phyloP scores from a whole-genome alignment of 1,140 invertebrate genomes.

The Acyrthosiphon pisum region DNA sequence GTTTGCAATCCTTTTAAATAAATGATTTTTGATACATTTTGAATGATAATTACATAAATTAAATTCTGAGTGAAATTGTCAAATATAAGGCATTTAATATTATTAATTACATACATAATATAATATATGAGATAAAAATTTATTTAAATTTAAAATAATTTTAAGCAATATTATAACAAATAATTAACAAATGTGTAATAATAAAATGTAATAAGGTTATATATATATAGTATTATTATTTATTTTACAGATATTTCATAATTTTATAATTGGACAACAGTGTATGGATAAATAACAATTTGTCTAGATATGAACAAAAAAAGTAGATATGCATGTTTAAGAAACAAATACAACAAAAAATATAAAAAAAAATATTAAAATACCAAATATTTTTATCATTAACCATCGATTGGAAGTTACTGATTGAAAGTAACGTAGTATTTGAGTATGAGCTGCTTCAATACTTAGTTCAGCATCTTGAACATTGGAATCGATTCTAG shows the following conservation, averaged over 20 bases:
- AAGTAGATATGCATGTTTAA: conserved; percentile 63
- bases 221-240: not conserved
- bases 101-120: not conserved
- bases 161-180: not conserved
- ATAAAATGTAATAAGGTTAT: not conserved
- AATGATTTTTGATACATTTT: not conserved
- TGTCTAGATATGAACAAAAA: not conserved
- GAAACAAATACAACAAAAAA: conserved; percentile 97
- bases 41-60: not conserved
- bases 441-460: conserved; percentile 95
- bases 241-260: conserved; percentile 8
- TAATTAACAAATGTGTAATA: conserved; percentile 19
- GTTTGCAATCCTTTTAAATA: no score
- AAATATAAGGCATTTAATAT: not conserved
- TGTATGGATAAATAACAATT: not conserved
- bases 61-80: not conserved
- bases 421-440: conserved; percentile 97
- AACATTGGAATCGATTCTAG: conserved; percentile 95
- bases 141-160: not conserved
- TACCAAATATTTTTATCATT: conserved; percentile 99
- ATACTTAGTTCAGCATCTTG: conserved; percentile 96
- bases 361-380: conserved; percentile 98
- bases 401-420: conserved; percentile 97
- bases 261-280: conserved; percentile 20
- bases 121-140: not conserved